A percentile compares a stretch with the other conserved stretches of the same genome.
phyloP scores from a whole-genome alignment of 2,113 vertebrate genomes.

The Podiceps cristatus region DNA sequence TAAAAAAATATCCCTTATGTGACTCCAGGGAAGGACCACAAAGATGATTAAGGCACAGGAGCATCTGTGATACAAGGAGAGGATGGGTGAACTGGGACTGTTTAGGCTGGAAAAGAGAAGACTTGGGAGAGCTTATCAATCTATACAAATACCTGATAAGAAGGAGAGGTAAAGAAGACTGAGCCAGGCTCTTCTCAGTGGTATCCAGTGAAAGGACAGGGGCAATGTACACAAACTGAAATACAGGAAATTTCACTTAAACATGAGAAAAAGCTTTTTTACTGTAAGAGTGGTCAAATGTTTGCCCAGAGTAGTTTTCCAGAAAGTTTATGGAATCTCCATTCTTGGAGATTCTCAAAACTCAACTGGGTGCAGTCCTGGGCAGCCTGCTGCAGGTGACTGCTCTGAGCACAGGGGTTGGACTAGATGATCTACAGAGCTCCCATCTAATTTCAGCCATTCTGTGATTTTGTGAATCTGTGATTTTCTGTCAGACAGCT shows the following conservation, averaged over 20 bases:
- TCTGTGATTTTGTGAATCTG: background rate
- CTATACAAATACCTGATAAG: background rate
- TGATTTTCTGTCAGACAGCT: background rate
- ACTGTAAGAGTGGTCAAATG: background rate
- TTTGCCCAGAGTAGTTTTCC: background rate
- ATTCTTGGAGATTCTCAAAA: background rate
- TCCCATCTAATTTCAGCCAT: fast-evolving
- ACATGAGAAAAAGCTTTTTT: background rate
- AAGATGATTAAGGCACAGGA: background rate
- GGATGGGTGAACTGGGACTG: background rate
- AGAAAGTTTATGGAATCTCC: background rate
- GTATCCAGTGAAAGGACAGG: background rate
- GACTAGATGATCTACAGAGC: background rate
- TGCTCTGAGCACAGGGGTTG: background rate
- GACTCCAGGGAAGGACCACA: background rate
- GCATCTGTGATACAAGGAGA: background rate
- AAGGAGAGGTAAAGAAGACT: background rate
- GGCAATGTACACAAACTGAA: background rate
- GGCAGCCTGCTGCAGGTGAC: background rate
- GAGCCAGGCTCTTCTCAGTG: background rate
- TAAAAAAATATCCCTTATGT: background rate
- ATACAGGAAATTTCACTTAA: background rate
- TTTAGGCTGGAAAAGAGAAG: background rate
- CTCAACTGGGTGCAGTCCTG: background rate
- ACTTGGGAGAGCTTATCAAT: background rate